Base-by-base conservation (phyloP, 2,113 vertebrate species). In the Laticauda colubrina region DNA sequence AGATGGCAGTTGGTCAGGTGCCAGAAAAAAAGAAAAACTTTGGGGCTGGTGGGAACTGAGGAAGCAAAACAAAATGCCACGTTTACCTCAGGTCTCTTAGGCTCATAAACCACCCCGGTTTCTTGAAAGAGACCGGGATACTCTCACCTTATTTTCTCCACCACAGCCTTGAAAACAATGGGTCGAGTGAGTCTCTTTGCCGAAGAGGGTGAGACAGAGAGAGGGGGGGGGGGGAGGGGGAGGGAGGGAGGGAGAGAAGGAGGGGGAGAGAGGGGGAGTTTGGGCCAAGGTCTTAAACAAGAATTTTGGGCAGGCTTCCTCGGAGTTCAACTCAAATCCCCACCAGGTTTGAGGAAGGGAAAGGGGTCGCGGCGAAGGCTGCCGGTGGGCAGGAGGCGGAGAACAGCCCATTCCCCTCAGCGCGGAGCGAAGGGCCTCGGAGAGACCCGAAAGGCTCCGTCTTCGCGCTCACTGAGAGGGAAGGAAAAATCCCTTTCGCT, bases 171-270 rank as follows among this genome's bases (percentile, higher is more conserved):
- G 15, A 54, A 48, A 54, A 54, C 12, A 9, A 54, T 8, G 86
- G 53, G 6, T n/a, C 86, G 26, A 51, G 4, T n/a, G 69, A 75
- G 15, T 81, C 15, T 81, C n/a, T 81, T 75, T 75, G 18, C 14
- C 5, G n/a, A 75, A 34, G n/a, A 34, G 34, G 6, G 59, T 29
- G 59, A 1, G 59, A 0, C 10, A 12, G 51, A 53, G 4, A 69
- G 69, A 5, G 12, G 1, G 56, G 0, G 55, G 1, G 21, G 1
- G 61, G 3, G 11, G 29, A 5, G 29, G 0, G 45, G 4, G 4
- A 45, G 45, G 4, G 45, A n/a, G 61, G 1, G 61, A 12, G 61
- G 12, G 56, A 18, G 55, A 51, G 2, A 24, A 3, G 1, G 59
- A 29, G 24, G 4, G 21, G 2, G 61, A 1, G 29, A 61, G 59